Conservation (phyloP, 2,888 invertebrate genomes). For the Sceliomorpha sp. region DNA sequence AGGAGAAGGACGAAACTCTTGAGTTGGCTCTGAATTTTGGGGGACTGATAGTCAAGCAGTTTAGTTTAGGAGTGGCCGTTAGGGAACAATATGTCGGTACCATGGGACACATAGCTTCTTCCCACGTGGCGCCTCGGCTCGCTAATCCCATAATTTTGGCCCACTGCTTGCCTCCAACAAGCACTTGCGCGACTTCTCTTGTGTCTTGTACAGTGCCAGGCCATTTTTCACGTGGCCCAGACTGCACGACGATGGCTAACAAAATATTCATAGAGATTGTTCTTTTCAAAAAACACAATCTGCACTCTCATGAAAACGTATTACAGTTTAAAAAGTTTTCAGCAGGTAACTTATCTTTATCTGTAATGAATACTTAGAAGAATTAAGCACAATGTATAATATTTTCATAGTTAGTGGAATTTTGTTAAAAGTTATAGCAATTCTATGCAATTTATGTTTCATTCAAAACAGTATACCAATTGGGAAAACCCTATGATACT, state of each 20-base stretch:
- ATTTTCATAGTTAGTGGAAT: too few species aligned
- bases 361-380: too few species aligned
- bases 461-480: too few species aligned
- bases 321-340: too few species aligned
- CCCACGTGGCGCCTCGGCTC: constrained; percentile 68
- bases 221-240: constrained; percentile 32
- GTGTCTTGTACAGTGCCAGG: constrained; percentile 26
- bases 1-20: constrained; percentile 31
- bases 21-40: constrained; percentile 52
- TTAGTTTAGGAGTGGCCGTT: constrained; percentile 77
- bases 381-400: too few species aligned
- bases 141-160: constrained; percentile 67
- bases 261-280: constrained; percentile 5
- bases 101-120: constrained; percentile 79
- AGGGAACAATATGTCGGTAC: constrained; percentile 77
- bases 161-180: constrained; percentile 41
- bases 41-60: constrained; percentile 70
- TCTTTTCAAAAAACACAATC: too few species aligned
- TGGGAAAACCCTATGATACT: too few species aligned
- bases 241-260: constrained; percentile 19
- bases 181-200: constrained; percentile 63
- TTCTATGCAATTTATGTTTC: too few species aligned
- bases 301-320: too few species aligned
- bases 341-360: too few species aligned
- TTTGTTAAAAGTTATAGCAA: too few species aligned